Evolutionary conservation across 2,113 vertebrate species (phyloP), one percentile per base, ranked within the genome.

Genomic region (Rhinopomastus cyanomelas): DNA sequence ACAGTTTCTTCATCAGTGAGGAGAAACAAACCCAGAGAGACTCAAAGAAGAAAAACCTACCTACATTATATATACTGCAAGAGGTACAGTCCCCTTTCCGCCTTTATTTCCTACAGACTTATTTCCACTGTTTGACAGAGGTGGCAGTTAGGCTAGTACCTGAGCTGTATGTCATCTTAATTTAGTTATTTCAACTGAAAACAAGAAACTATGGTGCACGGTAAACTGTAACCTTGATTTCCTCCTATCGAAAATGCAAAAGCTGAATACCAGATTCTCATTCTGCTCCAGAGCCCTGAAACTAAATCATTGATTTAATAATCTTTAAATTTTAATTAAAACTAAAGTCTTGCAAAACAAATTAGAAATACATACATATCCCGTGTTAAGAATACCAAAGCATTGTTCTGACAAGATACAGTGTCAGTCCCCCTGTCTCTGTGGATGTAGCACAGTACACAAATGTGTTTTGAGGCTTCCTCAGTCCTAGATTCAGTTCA

Each of bases 281-380:
- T 93, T 91, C 94, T 93, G 68, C 65, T 96, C 82, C 67, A 82
- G 75, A 95, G 88, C 66, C 48, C 88, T n/a, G 51, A 88, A 95
- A 91, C 81, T 92, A 85, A 96, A 95, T 91, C 81, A 94, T 46
- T 94, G 93, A 92, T 88, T 96, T 88, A n/a, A 55, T 89, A 94
- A 92, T 90, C 88, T 94, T 96, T 92, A 95, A 96, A 95, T 85
- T 94, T 96, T 96, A 93, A 96, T 96, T 96, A 96, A 95, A 96
- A 92, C 84, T 92, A 94, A 96, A 92, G 69, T 92, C 71, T 92
- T 13, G 27, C 68, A 93, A 89, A 95, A 92, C 91, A 96, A 87
- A 95, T 96, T 85, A 94, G 93, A 94, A 95, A 94, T 84, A 93
- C 86, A 89, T 93, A 94, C 93, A 95, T 96, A 95, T 46, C 12